Conservation (phyloP, 1,140 invertebrate genomes). For the Rhopalosiphum maidis region DNA sequence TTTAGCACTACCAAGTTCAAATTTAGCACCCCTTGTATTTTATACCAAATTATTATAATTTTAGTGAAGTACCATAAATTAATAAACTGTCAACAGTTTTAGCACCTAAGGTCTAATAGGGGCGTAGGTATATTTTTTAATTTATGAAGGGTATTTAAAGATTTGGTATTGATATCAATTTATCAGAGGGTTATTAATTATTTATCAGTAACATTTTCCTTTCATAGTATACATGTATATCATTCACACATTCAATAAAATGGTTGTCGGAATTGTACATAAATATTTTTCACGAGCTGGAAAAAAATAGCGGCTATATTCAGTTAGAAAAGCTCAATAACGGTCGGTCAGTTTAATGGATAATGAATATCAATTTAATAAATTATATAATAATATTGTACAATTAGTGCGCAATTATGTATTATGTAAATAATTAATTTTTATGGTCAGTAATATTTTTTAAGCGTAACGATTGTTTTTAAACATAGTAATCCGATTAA, state of each 20-base stretch:
- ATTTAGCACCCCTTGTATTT: too few species aligned
- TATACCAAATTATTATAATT: too few species aligned
- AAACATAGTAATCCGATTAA: neutral
- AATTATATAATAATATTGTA: neutral
- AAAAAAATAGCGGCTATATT: neutral
- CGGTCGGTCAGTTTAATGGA: neutral
- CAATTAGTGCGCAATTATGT: neutral
- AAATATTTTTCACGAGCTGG: neutral
- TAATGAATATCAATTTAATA: neutral
- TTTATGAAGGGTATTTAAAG: neutral
- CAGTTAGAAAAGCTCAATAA: neutral
- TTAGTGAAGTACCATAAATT: too few species aligned
- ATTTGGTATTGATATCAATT: neutral
- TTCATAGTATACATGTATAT: too few species aligned
- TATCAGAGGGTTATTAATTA: neutral
- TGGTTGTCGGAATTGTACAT: neutral
- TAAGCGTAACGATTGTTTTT: neutral
- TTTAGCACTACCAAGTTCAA: too few species aligned
- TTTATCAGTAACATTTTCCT: neutral
- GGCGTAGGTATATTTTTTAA: neutral
- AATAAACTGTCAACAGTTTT: too few species aligned
- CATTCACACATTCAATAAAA: neutral
- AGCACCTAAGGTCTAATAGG: too few species aligned
- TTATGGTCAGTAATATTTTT: neutral
- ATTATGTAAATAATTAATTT: neutral